Evolutionary conservation across 2,888 invertebrate genomes (phyloP).

Genomic region (Caenorhabditis sp.): DNA sequence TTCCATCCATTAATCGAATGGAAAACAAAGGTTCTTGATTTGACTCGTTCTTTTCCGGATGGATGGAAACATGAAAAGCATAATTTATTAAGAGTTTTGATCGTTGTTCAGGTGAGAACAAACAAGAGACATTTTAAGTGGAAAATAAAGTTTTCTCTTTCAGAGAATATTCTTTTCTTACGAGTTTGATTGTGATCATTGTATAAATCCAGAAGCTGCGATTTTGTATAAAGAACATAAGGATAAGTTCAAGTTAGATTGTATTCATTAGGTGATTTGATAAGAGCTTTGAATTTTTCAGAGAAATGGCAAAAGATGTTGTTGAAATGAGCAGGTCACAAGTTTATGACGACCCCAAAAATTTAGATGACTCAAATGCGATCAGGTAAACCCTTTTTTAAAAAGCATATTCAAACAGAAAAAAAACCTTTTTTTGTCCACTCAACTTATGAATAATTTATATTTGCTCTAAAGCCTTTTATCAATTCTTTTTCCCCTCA

Average conservation of each 20-base stretch:
- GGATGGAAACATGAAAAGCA: conserved; percentile 61
- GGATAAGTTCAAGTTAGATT: conserved; percentile 45
- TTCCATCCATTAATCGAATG: conserved; percentile 52
- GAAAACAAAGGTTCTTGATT: conserved; percentile 38
- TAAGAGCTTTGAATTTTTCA: no score
- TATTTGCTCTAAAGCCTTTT: neutral
- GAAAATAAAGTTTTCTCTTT: conserved; percentile 16
- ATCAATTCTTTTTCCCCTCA: no score
- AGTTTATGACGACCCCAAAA: conserved; percentile 41
- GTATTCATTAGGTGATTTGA: no score
- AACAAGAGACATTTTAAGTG: no score
- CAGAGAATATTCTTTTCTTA: conserved; percentile 57
- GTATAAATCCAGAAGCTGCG: conserved; percentile 56
- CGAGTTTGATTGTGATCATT: conserved; percentile 41
- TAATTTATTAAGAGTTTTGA: conserved; percentile 48
- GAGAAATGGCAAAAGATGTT: conserved; percentile 35
- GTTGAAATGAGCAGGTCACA: conserved; percentile 41
- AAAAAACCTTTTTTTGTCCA: neutral
- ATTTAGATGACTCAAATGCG: conserved; percentile 15
- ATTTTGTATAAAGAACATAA: conserved; percentile 52
- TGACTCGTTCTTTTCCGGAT: conserved; percentile 57
- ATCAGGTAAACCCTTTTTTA: conserved; percentile 19
- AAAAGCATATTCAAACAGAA: no score
- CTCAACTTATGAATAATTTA: neutral
- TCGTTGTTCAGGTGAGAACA: conserved; percentile 50